A percentile compares a stretch with the other conserved stretches of the same genome.
These are phyloP conservation scores for Cydia fagiglandana DNA, from an alignment of 1,140 invertebrate species.

Conservation along the genomic window DNA sequence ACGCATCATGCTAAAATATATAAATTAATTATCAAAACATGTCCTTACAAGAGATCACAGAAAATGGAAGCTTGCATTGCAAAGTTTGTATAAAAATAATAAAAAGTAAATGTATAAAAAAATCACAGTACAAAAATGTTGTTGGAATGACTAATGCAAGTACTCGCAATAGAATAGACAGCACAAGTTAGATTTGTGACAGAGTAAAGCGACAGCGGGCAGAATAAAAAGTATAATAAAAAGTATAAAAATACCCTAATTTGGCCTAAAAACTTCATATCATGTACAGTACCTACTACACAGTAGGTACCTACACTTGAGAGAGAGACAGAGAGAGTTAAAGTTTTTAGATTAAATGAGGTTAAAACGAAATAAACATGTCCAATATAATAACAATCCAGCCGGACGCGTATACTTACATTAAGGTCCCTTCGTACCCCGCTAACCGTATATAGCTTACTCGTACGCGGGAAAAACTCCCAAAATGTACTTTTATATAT, in stretches of 20 bases:
- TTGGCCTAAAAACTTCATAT: background rate
- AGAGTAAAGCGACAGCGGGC: slow-evolving; percentile 34
- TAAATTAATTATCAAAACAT: slow-evolving; percentile 24
- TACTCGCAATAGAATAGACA: slow-evolving; percentile 18
- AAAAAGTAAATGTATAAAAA: slow-evolving; percentile 44
- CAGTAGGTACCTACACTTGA: no score
- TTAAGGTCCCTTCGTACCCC: slow-evolving; percentile 22
- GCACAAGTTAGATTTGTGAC: slow-evolving; percentile 13
- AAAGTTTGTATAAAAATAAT: slow-evolving; percentile 38
- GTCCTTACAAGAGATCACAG: slow-evolving; percentile 49
- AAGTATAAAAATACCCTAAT: background rate
- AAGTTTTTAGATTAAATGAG: slow-evolving; percentile 2
- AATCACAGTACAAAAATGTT: slow-evolving; percentile 43
- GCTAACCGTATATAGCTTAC: slow-evolving; percentile 12
- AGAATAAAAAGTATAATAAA: slow-evolving; percentile 22
- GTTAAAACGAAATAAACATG: background rate
- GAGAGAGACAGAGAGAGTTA: background rate
- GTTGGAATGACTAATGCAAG: slow-evolving; percentile 24
- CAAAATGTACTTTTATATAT: slow-evolving; percentile 34
- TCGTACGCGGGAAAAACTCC: slow-evolving; percentile 12
- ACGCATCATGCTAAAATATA: slow-evolving; percentile 20
- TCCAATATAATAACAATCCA: slow-evolving; percentile 6
- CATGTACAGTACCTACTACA: no score
- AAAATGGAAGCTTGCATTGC: slow-evolving; percentile 51
- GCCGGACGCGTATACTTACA: slow-evolving; percentile 27